A percentile compares a stretch with the other conserved stretches of the same genome.
These are phyloP conservation scores for Urocolius indicus DNA, from an alignment of 2,113 vertebrate genomes.

Conservation along the genomic window DNA sequence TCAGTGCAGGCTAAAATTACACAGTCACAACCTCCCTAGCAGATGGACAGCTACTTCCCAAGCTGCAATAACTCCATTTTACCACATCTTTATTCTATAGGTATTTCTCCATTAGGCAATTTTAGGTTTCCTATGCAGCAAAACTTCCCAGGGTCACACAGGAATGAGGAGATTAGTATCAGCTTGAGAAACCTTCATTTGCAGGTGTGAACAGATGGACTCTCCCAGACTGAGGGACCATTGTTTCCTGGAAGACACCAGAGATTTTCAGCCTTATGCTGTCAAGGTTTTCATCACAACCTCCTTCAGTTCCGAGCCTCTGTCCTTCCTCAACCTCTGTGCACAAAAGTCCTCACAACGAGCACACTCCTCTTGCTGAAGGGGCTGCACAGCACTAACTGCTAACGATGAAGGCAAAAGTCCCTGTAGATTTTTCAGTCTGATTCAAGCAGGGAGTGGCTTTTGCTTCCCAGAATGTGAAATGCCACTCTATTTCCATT, in stretches of 20 bases:
- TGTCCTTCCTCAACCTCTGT: constrained; percentile 17
- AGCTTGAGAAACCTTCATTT: constrained; percentile 26
- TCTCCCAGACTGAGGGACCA: not conserved
- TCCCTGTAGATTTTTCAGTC: constrained; percentile 25
- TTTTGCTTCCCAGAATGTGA: not conserved
- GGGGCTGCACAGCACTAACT: not conserved
- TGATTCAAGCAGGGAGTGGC: constrained; percentile 41
- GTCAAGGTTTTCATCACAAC: not conserved
- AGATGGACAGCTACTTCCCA: constrained; percentile 21
- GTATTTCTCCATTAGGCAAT: not conserved
- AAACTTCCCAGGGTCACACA: constrained; percentile 3
- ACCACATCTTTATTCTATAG: not conserved
- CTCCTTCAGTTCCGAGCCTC: not conserved
- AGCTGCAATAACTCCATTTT: constrained; percentile 27
- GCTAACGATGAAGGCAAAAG: not conserved
- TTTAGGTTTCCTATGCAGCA: not conserved
- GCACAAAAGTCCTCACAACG: not conserved
- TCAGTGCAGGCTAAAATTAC: constrained; percentile 64
- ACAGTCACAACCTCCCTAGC: constrained; percentile 9
- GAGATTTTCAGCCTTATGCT: not conserved
- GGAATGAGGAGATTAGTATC: not conserved
- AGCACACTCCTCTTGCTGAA: not conserved
- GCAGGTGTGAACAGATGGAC: constrained; percentile 43
- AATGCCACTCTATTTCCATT: not conserved
- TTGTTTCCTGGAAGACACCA: not conserved